These are phyloP conservation scores for Elysia chlorotica DNA, from an alignment of 1,140 invertebrate species.

Conservation along the genomic window DNA sequence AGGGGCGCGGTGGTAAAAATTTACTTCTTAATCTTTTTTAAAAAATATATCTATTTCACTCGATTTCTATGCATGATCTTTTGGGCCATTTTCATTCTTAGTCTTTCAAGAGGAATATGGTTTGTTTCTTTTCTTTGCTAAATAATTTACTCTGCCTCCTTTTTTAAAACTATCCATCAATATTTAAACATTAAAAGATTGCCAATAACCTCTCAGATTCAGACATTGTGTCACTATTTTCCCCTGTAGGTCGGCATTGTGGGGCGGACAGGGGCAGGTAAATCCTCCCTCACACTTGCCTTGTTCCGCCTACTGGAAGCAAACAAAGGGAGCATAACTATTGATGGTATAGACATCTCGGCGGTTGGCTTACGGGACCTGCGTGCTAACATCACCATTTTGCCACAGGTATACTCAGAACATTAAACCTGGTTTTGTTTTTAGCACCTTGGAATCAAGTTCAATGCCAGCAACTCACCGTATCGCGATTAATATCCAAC, in stretches of 20 bases:
- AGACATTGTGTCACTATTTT: neutral
- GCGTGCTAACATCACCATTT: slow-evolving; percentile 44
- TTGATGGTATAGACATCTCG: slow-evolving; percentile 40
- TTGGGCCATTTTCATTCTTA: no score
- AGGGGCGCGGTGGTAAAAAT: no score
- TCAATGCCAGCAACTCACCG: neutral
- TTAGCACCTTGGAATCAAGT: neutral
- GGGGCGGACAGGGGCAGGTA: slow-evolving; percentile 60
- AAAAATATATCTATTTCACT: no score
- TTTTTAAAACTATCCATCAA: neutral
- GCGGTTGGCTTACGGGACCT: slow-evolving; percentile 43
- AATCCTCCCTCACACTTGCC: slow-evolving; percentile 63
- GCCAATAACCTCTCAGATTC: neutral
- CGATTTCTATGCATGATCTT: no score
- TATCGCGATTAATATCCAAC: neutral
- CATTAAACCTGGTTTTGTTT: neutral
- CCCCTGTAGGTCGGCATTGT: slow-evolving; percentile 47
- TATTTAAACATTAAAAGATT: neutral
- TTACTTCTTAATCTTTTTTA: no score
- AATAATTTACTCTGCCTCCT: neutral
- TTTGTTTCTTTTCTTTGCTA: neutral
- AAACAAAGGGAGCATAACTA: slow-evolving; percentile 24
- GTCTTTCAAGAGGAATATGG: no score
- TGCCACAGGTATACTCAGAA: slow-evolving; percentile 43
- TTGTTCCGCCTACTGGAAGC: slow-evolving; percentile 65